These are phyloP conservation scores for Hyperopisus bebe DNA, from an alignment of 2,113 vertebrate genomes.

Conservation along the genomic window DNA sequence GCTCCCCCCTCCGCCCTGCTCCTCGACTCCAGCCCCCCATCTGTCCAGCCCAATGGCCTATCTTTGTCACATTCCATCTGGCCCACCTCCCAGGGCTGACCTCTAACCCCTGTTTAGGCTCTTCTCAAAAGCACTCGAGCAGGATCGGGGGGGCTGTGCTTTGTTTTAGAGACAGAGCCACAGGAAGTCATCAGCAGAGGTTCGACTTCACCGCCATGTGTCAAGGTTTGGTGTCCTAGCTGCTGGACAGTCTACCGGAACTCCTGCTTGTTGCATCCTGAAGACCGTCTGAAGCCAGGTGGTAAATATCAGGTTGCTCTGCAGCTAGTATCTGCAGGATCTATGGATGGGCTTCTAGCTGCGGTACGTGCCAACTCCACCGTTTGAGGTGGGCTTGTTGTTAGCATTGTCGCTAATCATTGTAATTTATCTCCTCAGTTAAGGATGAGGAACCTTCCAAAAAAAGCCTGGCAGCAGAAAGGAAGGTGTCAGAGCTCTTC, in stretches of 20 bases:
- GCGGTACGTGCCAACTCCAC: neutral
- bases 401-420: conserved; percentile 19
- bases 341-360: neutral
- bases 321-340: neutral
- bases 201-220: neutral
- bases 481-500: conserved; percentile 1
- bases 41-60: neutral
- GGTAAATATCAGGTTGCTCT: neutral
- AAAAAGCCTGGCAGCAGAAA: conserved; percentile 17
- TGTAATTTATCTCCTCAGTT: conserved; percentile 18
- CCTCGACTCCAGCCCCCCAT: neutral
- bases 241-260: neutral
- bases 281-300: neutral
- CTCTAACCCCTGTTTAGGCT: conserved; percentile 1
- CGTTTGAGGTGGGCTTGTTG: neutral
- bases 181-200: neutral
- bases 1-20: neutral
- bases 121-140: neutral
- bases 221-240: neutral
- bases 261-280: neutral
- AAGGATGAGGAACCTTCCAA: neutral
- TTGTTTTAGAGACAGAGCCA: neutral
- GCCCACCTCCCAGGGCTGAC: neutral
- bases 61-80: neutral
- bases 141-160: neutral